Base-by-base conservation (phyloP, 1,140 invertebrate species). In the Platyura marginata region DNA sequence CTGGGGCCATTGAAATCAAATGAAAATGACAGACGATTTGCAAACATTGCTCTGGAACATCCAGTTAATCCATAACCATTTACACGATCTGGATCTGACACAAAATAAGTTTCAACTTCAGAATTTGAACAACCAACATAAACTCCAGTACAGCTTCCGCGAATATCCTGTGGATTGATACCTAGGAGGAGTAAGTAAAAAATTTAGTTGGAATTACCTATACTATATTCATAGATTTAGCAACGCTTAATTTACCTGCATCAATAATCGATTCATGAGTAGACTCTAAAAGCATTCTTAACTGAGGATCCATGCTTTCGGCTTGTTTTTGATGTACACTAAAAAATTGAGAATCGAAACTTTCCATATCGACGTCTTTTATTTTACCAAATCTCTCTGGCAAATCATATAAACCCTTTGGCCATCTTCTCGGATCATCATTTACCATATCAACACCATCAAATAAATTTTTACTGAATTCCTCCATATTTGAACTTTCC, bases 231-330 rank as follows among this genome's bases (percentile, higher is more conserved):
- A 13, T 8, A 29, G 25, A 29, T 8, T 16, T 36, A 36, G 6
- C 18, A 6, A 21, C 6, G 19, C 33, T 21, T 29, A 29, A 44
- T 38, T 51, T 51, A 48, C 90, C 90, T 38, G 93, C 84, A 70
- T 98, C 94, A 44, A 95, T 69, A 43, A 97, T 84, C 1, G 89
- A 81, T 68, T 98, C 94, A 62, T 95, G 79, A 2, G 92, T 87
- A n/a, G 81, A 57, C 67, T 98, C 94, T 3, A 98, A 69, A 20
- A 98, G 63, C 51, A 96, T 69, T 47, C 93, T 69, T 29, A 96
- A 64, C 61, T 96, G 88, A 3, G 94, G 93, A 60, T 97, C 93
- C 92, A 98, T 97, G 29, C 77, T 72, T 51, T 94, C 70, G 1
- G 92, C 91, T 60, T 96, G 89, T 65, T 94, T 93, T 1, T 79